Conservation (phyloP, 2,113 vertebrate species). For the Camelus bactrianus region DNA sequence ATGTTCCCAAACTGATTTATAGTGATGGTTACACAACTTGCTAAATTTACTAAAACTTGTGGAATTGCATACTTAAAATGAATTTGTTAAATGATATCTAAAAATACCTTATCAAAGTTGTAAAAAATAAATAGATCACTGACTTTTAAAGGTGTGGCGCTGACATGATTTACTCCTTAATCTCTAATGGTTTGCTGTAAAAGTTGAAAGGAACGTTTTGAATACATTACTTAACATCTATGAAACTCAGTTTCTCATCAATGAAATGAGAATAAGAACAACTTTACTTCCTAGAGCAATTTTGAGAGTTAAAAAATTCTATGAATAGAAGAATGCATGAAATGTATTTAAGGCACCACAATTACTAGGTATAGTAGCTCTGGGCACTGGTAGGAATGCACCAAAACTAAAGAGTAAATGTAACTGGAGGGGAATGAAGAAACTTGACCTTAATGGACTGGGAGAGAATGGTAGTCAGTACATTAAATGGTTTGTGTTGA, state of each 20-base stretch:
- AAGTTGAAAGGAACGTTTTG: background rate
- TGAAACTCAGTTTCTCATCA: constrained; percentile 1
- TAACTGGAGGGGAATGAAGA: background rate
- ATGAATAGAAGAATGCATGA: background rate
- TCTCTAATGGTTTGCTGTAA: background rate
- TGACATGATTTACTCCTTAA: background rate
- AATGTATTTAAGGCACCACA: background rate
- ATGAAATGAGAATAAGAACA: background rate
- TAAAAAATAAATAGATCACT: background rate
- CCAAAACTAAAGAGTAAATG: background rate
- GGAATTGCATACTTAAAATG: background rate
- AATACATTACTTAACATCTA: background rate
- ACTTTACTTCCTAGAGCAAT: background rate
- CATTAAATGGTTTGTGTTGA: background rate
- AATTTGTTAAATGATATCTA: background rate
- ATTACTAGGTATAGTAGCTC: background rate
- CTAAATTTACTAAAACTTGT: background rate
- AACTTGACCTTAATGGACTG: background rate
- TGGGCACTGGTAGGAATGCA: background rate
- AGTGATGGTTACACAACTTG: background rate
- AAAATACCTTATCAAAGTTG: background rate
- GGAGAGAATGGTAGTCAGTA: background rate
- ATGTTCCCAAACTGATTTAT: background rate
- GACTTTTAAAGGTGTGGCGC: background rate
- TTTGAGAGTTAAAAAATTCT: background rate